These are phyloP conservation scores for Dromaius novaehollandiae DNA, from an alignment of 2,113 vertebrate genomes.

Conservation along the genomic window DNA sequence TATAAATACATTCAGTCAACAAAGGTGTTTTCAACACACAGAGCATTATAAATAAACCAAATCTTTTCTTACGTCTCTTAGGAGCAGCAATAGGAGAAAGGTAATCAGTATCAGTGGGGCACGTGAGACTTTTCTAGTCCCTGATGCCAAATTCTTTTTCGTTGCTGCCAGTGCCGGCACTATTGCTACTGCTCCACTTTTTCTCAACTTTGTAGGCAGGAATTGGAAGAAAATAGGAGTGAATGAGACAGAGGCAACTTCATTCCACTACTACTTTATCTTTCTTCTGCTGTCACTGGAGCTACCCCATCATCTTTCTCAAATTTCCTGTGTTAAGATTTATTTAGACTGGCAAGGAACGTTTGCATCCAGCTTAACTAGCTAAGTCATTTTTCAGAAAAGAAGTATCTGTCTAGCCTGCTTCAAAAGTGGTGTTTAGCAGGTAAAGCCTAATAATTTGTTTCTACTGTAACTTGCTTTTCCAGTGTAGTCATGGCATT, in stretches of 20 bases:
- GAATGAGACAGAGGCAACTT: background rate
- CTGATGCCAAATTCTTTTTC: slow-evolving; percentile 43
- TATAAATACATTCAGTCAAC: slow-evolving; percentile 63
- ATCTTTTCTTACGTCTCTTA: slow-evolving; percentile 30
- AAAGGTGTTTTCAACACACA: slow-evolving; percentile 54
- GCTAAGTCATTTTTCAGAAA: slow-evolving; percentile 2
- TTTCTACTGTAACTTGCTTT: slow-evolving; percentile 3
- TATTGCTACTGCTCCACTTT: background rate
- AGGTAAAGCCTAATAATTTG: background rate
- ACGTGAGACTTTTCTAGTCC: slow-evolving; percentile 35
- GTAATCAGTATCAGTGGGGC: slow-evolving; percentile 44
- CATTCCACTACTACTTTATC: background rate
- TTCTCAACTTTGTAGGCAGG: background rate
- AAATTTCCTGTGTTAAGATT: slow-evolving; percentile 1
- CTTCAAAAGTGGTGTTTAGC: background rate
- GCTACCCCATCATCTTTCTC: background rate
- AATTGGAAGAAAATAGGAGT: slow-evolving; percentile 10
- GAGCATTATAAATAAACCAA: slow-evolving; percentile 51
- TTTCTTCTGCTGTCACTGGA: background rate
- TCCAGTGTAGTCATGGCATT: background rate
- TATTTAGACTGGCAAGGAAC: background rate
- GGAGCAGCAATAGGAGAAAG: slow-evolving; percentile 27
- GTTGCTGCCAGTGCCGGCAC: background rate
- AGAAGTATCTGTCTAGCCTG: background rate
- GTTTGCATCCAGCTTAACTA: background rate